Percentiles rank a stretch among this genome's conserved stretches.
phyloP scores from a whole-genome alignment of 1,140 invertebrate genomes.

The Drosophila murphyi region DNA sequence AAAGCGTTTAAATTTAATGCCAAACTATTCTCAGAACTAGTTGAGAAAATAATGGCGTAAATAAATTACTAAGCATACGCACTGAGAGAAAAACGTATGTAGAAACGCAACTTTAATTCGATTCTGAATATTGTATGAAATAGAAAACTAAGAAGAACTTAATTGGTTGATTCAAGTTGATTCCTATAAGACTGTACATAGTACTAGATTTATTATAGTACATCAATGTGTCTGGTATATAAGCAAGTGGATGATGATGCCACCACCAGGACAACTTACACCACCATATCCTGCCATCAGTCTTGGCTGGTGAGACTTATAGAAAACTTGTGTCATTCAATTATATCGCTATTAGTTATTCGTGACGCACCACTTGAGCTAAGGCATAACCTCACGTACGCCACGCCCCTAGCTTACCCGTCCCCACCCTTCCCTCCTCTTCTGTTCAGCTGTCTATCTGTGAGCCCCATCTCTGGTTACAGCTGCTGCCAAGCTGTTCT shows the following conservation, averaged over 20 bases:
- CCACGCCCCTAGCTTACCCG: background rate
- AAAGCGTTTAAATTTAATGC: conserved; percentile 34
- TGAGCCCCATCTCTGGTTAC: conserved; percentile 23
- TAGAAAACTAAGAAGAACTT: too few species aligned
- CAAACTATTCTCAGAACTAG: conserved; percentile 12
- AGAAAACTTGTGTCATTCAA: conserved; percentile 64
- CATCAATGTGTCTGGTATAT: background rate
- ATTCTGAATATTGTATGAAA: too few species aligned
- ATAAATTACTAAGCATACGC: too few species aligned
- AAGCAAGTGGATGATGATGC: conserved; percentile 7
- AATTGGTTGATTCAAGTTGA: too few species aligned
- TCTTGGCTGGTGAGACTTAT: conserved; percentile 17
- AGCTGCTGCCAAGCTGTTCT: conserved; percentile 22
- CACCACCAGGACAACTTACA: too few species aligned
- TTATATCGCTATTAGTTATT: conserved; percentile 73
- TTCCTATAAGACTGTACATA: too few species aligned
- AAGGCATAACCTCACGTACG: conserved; percentile 54
- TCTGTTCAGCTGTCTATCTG: background rate
- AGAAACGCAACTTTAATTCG: too few species aligned
- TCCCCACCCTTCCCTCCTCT: background rate
- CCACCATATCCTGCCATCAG: conserved; percentile 23
- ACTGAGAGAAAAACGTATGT: too few species aligned
- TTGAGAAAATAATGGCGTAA: background rate
- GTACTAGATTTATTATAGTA: background rate
- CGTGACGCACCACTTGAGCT: conserved; percentile 60